phyloP scores from a whole-genome alignment of 2,888 invertebrate genomes.

The Caenorhabditis sp. region DNA sequence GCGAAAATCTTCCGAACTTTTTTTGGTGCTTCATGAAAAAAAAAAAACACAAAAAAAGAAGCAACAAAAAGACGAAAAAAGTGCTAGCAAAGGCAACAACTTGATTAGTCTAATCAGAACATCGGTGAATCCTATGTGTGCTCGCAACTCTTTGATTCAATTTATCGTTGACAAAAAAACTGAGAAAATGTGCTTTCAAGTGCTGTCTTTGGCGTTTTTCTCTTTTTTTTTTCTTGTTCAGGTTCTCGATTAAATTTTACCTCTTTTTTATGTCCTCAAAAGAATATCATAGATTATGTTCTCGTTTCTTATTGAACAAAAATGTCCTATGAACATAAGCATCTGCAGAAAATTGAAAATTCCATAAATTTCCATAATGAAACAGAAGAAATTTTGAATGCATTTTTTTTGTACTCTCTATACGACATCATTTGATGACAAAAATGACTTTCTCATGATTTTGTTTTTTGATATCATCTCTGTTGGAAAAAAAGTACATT shows the following conservation, averaged over 20 bases:
- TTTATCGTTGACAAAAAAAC: constrained; percentile 20
- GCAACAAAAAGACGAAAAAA: constrained; percentile 8
- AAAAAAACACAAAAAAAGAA: constrained; percentile 15
- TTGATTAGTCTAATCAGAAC: constrained; percentile 48
- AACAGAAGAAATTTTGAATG: neutral
- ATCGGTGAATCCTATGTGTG: constrained; percentile 35
- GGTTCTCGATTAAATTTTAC: neutral
- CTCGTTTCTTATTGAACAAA: neutral
- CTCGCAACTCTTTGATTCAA: constrained; percentile 40
- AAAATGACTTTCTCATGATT: neutral
- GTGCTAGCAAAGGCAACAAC: constrained; percentile 24
- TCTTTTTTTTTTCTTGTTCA: neutral
- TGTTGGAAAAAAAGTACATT: too few species aligned
- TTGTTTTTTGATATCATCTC: too few species aligned
- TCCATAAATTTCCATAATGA: constrained; percentile 1
- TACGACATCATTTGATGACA: neutral
- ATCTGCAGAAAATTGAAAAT: neutral
- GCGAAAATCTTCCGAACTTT: neutral
- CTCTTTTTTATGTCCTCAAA: neutral
- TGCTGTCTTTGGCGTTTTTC: constrained; percentile 8
- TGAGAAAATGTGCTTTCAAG: neutral
- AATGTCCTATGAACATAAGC: neutral
- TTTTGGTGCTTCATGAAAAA: neutral
- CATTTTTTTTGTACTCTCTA: neutral
- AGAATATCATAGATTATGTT: neutral